phyloP scores from a whole-genome alignment of 1,140 invertebrate genomes.

The Pinna nobilis region DNA sequence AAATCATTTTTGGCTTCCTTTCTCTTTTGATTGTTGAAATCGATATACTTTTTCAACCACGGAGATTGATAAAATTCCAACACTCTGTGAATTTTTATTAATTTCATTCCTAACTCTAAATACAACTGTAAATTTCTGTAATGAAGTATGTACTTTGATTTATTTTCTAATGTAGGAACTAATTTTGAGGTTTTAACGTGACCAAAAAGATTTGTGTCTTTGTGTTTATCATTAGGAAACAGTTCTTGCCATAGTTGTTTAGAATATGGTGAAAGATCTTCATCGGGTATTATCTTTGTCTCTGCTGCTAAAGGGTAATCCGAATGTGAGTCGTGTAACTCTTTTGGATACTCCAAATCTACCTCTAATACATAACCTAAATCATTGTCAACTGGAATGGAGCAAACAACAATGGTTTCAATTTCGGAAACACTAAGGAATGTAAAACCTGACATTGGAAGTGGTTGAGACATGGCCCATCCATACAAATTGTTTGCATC shows the following conservation, averaged over 20 bases:
- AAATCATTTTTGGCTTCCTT: constrained; percentile 70
- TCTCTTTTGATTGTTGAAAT: constrained; percentile 53
- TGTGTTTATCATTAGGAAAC: constrained; percentile 1
- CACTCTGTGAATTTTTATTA: constrained; percentile 16
- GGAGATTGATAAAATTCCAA: constrained; percentile 22
- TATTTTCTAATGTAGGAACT: constrained; percentile 39
- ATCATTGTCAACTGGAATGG: constrained; percentile 65
- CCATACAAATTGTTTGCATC: constrained; percentile 65
- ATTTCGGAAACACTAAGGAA: constrained; percentile 38
- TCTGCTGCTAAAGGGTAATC: constrained; percentile 76
- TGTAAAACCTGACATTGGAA: constrained; percentile 55
- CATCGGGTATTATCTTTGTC: constrained; percentile 10
- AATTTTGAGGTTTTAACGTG: constrained; percentile 27
- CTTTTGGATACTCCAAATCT: constrained; percentile 61
- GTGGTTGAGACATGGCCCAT: constrained; percentile 43
- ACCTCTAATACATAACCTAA: constrained; percentile 77
- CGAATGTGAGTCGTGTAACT: constrained; percentile 73
- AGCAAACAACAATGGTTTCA: constrained; percentile 62
- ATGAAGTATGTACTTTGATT: constrained; percentile 44
- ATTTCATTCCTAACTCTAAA: not conserved
- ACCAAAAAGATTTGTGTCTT: not conserved
- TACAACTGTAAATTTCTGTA: constrained; percentile 24
- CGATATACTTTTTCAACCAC: constrained; percentile 35
- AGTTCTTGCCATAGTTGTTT: constrained; percentile 10
- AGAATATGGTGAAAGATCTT: constrained; percentile 19